Evolutionary conservation across 2,797 vertebrate genomes (phyloP), one percentile per base, ranked within the genome.

Genomic region (Xiphorhynchus erythropygius): DNA sequence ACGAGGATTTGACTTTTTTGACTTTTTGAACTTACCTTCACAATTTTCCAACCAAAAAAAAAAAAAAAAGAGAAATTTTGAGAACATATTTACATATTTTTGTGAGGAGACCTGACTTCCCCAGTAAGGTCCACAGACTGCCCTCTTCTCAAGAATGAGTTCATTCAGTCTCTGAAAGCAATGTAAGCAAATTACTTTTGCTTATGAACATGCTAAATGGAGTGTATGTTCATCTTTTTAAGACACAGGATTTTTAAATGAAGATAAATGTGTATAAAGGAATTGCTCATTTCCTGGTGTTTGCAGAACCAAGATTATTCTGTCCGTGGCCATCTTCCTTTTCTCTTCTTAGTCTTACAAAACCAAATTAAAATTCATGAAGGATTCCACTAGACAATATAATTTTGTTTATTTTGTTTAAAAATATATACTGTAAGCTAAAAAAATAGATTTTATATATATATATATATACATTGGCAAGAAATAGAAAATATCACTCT

Each of bases 351-450:
- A 37, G 11, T 59, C 28, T 85, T 75, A 65, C 8, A 75, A 80
- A 77, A 64, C 7, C 16, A 74, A 87, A 89, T 75, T 41, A 50
- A 93, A 89, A 91, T 33, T 63, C 30, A 46, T 22, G 13, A 35
- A 50, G 68, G 5, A 79, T 63, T 94, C 32, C 32, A 81, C 32
- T 22, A 25, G 13, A 64, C 30, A 71, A 13, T 11, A 59, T 28
- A 0, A 12, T 70, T 85, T 69, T 42, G 19, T 84, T 96, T 93
- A 95, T 96, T 97, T 92, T 84, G 37, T 88, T 96, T 46, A 94
- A 96, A 96, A 97, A 96, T 89, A 94, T 81, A 96, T 73, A 91
- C 21, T 84, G 79, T 86, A 63, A 89, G 10, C 87, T 92, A 93
- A 93, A 97, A 96, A 95, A 91, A 91, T 81, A 92, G 32, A 87